phyloP scores from a whole-genome alignment of 2,797 vertebrate species.

The Notolepis coatsorum region DNA sequence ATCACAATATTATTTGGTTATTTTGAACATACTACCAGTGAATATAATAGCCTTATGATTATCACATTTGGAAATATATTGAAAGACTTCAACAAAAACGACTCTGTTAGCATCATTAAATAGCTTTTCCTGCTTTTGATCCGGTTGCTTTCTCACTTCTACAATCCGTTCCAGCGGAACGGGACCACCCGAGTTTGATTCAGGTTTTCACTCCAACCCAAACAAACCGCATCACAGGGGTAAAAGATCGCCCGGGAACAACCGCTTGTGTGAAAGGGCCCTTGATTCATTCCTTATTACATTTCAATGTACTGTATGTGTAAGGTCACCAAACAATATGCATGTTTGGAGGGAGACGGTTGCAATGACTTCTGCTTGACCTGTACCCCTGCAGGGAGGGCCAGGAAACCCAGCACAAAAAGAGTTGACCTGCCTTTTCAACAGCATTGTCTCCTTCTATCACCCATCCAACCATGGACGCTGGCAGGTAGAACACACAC shows the following conservation, averaged over 20 bases:
- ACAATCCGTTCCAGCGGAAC: too few species aligned
- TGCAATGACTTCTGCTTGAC: background rate
- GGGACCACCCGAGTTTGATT: too few species aligned
- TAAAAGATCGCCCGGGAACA: background rate
- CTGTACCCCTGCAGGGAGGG: conserved; percentile 85
- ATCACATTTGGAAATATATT: too few species aligned
- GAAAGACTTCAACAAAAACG: too few species aligned
- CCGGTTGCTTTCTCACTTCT: too few species aligned
- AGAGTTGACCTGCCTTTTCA: conserved; percentile 92
- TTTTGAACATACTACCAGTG: too few species aligned
- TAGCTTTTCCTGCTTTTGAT: too few species aligned
- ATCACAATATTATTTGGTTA: too few species aligned
- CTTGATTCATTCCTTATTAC: background rate
- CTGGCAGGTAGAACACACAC: conserved; percentile 88
- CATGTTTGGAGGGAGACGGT: background rate
- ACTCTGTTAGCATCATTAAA: too few species aligned
- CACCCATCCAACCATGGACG: conserved; percentile 98
- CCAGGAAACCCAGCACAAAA: conserved; percentile 93
- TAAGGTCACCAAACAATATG: too few species aligned
- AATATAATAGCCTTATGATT: too few species aligned
- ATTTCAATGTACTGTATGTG: background rate
- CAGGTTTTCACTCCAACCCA: too few species aligned
- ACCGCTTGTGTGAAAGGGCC: background rate
- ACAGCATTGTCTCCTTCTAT: conserved; percentile 96
- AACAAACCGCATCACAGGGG: background rate